Conservation (phyloP, 2,888 invertebrate genomes). For the Napeogenes inachia region DNA sequence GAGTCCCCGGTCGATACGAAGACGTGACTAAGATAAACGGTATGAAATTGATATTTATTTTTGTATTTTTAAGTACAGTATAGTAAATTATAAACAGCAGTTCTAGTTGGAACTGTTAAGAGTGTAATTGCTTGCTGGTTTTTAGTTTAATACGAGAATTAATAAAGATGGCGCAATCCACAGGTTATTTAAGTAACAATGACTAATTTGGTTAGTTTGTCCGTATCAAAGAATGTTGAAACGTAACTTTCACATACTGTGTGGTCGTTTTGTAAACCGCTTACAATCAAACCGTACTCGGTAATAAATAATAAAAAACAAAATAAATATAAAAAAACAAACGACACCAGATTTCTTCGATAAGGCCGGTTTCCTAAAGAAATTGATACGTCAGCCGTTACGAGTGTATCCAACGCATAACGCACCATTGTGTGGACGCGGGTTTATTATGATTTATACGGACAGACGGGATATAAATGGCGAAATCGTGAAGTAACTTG, state of each 20-base stretch:
- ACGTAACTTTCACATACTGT: slow-evolving; percentile 15
- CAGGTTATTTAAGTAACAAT: too few species aligned
- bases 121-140: not conserved
- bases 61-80: not conserved
- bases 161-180: not conserved
- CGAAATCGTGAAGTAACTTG: slow-evolving; percentile 32
- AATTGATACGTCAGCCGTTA: slow-evolving; percentile 47
- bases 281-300: slow-evolving; percentile 21
- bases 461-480: slow-evolving; percentile 29
- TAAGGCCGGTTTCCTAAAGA: slow-evolving; percentile 34
- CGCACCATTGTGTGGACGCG: slow-evolving; percentile 37
- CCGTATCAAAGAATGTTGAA: not conserved
- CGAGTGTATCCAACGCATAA: slow-evolving; percentile 36
- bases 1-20: slow-evolving; percentile 35
- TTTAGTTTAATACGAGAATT: not conserved
- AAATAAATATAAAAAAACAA: slow-evolving; percentile 20
- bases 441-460: slow-evolving; percentile 39
- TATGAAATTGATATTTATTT: not conserved
- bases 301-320: slow-evolving; percentile 27
- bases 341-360: slow-evolving; percentile 31
- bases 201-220: not conserved
- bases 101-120: not conserved
- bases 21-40: slow-evolving; percentile 11
- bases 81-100: not conserved
- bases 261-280: slow-evolving; percentile 27